These are phyloP conservation scores for Acronicta alni DNA, from an alignment of 2,888 invertebrate genomes.

Conservation along the genomic window DNA sequence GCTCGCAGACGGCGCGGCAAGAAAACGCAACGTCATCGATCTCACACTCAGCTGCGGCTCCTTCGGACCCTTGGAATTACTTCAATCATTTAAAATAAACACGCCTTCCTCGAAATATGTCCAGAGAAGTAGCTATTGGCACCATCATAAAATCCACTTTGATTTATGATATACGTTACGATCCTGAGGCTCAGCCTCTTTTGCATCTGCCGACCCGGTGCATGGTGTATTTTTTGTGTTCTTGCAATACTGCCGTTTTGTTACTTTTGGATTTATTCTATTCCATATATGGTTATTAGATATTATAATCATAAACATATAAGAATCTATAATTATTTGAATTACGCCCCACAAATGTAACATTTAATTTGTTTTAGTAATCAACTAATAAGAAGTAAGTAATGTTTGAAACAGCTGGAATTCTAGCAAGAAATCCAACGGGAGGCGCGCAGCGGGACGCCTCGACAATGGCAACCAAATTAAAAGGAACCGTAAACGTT, in stretches of 20 bases:
- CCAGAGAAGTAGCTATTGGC: conserved; percentile 71
- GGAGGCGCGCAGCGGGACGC: conserved; percentile 84
- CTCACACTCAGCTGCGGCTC: conserved; percentile 71
- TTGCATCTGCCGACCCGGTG: conserved; percentile 70
- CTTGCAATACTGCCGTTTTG: conserved; percentile 25
- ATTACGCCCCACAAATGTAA: conserved; percentile 55
- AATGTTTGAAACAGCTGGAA: conserved; percentile 87
- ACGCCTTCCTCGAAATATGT: conserved; percentile 75
- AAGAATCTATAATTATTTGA: conserved; percentile 14
- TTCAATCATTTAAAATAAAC: conserved; percentile 85
- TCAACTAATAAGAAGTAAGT: conserved; percentile 85
- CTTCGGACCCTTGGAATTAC: conserved; percentile 75
- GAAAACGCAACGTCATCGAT: conserved; percentile 83
- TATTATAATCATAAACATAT: no score
- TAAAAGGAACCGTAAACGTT: conserved; percentile 88
- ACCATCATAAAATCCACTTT: conserved; percentile 71
- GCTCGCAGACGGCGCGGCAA: conserved; percentile 65
- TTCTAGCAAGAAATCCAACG: conserved; percentile 84
- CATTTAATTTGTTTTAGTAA: conserved; percentile 80
- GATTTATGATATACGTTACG: conserved; percentile 75
- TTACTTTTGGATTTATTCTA: conserved; percentile 25
- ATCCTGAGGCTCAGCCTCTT: conserved; percentile 56
- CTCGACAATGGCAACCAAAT: conserved; percentile 88
- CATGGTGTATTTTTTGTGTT: conserved; percentile 44
- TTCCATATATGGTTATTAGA: not conserved